Evolutionary conservation across 2,113 vertebrate species (phyloP).

Genomic region (Pantherophis guttatus): DNA sequence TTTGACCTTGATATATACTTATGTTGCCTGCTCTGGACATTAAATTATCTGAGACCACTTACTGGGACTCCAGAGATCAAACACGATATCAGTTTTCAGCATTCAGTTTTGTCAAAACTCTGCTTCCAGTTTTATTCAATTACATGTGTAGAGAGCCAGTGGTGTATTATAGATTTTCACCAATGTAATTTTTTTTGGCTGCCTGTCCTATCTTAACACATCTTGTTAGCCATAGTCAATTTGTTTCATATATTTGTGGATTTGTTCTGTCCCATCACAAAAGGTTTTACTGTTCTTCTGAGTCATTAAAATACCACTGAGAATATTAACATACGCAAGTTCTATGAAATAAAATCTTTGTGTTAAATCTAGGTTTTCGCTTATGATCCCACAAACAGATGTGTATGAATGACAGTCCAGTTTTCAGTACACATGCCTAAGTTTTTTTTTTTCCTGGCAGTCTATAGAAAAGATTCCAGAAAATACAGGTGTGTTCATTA

Average conservation of each 20-base stretch:
- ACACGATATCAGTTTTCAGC: constrained; percentile 51
- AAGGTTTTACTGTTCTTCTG: constrained; percentile 51
- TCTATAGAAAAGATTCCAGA: background rate
- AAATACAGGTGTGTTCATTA: background rate
- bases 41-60: constrained; percentile 37
- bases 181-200: constrained; percentile 14
- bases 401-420: constrained; percentile 6
- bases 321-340: constrained; percentile 18
- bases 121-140: constrained; percentile 20
- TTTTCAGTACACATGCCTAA: accelerated
- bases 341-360: constrained; percentile 35
- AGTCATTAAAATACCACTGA: constrained; percentile 50
- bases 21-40: constrained; percentile 40
- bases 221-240: constrained; percentile 57
- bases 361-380: background rate
- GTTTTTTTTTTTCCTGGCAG: background rate
- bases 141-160: constrained; percentile 20
- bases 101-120: constrained; percentile 12
- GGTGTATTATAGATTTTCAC: constrained; percentile 28
- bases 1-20: constrained; percentile 16
- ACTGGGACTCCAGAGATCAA: constrained; percentile 4
- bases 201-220: constrained; percentile 54
- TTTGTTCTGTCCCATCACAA: constrained; percentile 34
- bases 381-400: constrained; percentile 42
- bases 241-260: constrained; percentile 51